Evolutionary conservation across 2,113 vertebrate species (phyloP).

Genomic region (Noctilio leporinus): DNA sequence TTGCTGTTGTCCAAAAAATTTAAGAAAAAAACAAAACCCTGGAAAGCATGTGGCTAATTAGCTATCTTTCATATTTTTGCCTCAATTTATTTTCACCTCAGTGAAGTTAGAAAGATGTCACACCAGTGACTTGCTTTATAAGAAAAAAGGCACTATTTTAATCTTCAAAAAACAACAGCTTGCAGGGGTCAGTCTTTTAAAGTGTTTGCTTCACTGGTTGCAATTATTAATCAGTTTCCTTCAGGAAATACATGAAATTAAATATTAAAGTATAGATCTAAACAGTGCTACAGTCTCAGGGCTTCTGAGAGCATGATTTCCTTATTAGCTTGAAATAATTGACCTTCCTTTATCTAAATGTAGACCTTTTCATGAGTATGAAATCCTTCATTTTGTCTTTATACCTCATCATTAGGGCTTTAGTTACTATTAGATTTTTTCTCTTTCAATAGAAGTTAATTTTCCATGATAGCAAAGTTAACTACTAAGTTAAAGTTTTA

Average conservation of each 20-base stretch:
- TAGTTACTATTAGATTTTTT: conserved; percentile 34
- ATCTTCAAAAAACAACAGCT: conserved; percentile 78
- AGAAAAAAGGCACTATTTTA: conserved; percentile 69
- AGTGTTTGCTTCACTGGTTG: conserved; percentile 76
- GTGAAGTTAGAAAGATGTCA: conserved; percentile 72
- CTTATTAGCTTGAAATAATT: conserved; percentile 78
- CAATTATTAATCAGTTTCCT: conserved; percentile 83
- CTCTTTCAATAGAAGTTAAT: conserved; percentile 45
- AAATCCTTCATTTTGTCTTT: conserved; percentile 68
- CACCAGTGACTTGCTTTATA: conserved; percentile 60
- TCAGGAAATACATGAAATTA: conserved; percentile 82
- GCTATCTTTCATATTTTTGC: conserved; percentile 73
- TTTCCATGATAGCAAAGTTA: conserved; percentile 41
- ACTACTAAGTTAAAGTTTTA: background rate
- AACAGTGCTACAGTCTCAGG: conserved; percentile 75
- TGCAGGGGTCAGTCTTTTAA: conserved; percentile 78
- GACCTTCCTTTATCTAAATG: conserved; percentile 76
- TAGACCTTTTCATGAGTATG: conserved; percentile 63
- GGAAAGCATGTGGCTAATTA: conserved; percentile 71
- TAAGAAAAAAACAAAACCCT: conserved; percentile 54
- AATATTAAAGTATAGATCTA: conserved; percentile 83
- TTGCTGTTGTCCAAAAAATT: conserved; percentile 62
- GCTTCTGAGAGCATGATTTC: conserved; percentile 75
- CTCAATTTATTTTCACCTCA: conserved; percentile 56
- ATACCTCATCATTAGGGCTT: conserved; percentile 60